A percentile compares a stretch with the other conserved stretches of the same genome.
Conservation (phyloP, 2,113 vertebrate species). For the Pelodiscus sinensis region DNA sequence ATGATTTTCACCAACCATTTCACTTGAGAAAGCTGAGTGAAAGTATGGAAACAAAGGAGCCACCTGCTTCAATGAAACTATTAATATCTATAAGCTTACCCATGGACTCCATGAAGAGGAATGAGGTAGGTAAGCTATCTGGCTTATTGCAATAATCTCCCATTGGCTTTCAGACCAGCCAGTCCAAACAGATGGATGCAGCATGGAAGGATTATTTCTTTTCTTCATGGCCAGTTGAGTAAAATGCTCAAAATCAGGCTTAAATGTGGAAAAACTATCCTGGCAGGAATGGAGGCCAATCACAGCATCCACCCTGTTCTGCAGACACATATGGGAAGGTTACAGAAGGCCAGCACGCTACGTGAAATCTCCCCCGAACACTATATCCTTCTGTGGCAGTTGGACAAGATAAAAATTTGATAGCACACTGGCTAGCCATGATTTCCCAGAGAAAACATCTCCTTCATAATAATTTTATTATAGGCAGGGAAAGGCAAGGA, state of each 20-base stretch:
- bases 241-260: slow-evolving; percentile 31
- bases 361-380: slow-evolving; percentile 21
- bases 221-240: background rate
- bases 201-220: slow-evolving; percentile 13
- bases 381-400: background rate
- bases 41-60: background rate
- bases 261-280: slow-evolving; percentile 32
- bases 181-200: slow-evolving; percentile 48
- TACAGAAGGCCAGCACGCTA: background rate
- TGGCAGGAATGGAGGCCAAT: slow-evolving; percentile 11
- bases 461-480: slow-evolving; percentile 75
- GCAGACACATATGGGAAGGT: background rate
- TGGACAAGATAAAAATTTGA: slow-evolving; percentile 53
- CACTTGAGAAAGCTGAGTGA: slow-evolving; percentile 3
- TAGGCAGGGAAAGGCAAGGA: slow-evolving; percentile 14
- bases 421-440: slow-evolving; percentile 29
- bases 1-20: background rate
- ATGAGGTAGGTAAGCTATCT: slow-evolving; percentile 40
- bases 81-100: slow-evolving; percentile 36
- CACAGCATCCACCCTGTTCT: background rate
- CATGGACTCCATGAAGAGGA: slow-evolving; percentile 54
- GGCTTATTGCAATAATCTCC: slow-evolving; percentile 58
- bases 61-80: slow-evolving; percentile 47
- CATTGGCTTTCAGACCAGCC: slow-evolving; percentile 55
- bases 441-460: slow-evolving; percentile 66